A percentile compares a stretch with the other conserved stretches of the same genome.
phyloP scores from a whole-genome alignment of 2,797 vertebrate genomes.

The Pseudopleuronectes americanus region DNA sequence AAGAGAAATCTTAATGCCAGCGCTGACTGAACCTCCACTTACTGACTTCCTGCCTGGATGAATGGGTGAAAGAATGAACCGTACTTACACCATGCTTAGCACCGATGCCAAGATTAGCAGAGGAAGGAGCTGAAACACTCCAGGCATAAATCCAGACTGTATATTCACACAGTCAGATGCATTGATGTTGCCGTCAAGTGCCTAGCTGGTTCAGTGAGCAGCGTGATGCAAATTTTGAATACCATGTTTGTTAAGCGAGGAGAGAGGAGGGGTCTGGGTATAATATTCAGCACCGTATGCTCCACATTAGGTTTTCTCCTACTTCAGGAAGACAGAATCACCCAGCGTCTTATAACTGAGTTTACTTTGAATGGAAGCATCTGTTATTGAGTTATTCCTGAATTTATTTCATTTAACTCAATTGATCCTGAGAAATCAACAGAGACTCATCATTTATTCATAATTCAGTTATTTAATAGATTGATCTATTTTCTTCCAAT shows the following conservation, averaged over 20 bases:
- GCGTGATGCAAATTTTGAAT: slow-evolving; percentile 51
- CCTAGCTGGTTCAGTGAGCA: slow-evolving; percentile 59
- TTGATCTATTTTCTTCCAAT: slow-evolving; percentile 15
- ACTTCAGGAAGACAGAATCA: slow-evolving; percentile 10
- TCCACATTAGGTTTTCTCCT: slow-evolving; percentile 34
- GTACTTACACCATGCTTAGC: slow-evolving; percentile 32
- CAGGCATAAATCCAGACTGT: slow-evolving; percentile 55
- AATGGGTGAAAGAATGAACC: slow-evolving; percentile 33
- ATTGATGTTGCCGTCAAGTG: slow-evolving; percentile 56
- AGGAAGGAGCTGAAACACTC: slow-evolving; percentile 42
- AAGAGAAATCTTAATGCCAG: slow-evolving; percentile 27
- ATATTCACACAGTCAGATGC: slow-evolving; percentile 54
- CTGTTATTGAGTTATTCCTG: too few relatives aligned
- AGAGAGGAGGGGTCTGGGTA: slow-evolving; percentile 17
- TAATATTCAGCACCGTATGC: slow-evolving; percentile 40
- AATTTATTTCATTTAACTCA: too few relatives aligned
- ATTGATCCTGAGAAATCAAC: too few relatives aligned
- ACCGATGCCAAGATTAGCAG: slow-evolving; percentile 45
- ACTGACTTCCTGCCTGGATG: slow-evolving; percentile 42
- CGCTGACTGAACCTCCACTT: slow-evolving; percentile 3
- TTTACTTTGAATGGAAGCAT: neutral
- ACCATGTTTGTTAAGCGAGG: slow-evolving; percentile 56
- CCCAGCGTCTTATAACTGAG: neutral
- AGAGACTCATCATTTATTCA: too few relatives aligned
- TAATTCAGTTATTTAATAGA: too few relatives aligned